A percentile compares a stretch with the other conserved stretches of the same genome.
Evolutionary conservation across 2,797 vertebrate species (phyloP).

Genomic region (Xyrichtys novacula): DNA sequence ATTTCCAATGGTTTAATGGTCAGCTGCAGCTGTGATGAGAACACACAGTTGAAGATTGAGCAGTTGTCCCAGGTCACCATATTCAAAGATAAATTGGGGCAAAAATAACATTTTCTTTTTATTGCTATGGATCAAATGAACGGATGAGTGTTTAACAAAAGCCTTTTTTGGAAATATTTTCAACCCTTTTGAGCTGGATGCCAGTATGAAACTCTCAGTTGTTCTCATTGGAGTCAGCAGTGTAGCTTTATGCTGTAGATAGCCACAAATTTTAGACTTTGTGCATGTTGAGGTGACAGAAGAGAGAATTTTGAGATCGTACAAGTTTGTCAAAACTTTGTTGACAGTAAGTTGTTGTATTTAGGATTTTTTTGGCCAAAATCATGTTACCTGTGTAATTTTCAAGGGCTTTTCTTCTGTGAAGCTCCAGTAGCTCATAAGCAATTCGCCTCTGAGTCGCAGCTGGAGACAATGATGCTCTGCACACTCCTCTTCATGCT

Average conservation of each 20-base stretch:
- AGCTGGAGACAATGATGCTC: too few relatives aligned
- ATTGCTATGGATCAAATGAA: conserved; percentile 24
- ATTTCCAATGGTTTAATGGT: conserved; percentile 71
- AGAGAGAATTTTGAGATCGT: neutral
- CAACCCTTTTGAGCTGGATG: conserved; percentile 8
- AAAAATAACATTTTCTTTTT: conserved; percentile 18
- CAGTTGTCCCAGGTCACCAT: conserved; percentile 30
- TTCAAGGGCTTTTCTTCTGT: too few relatives aligned
- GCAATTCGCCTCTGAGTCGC: too few relatives aligned
- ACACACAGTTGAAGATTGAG: conserved; percentile 36
- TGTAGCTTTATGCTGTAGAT: neutral
- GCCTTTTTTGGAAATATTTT: conserved; percentile 8
- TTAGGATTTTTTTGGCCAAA: too few relatives aligned
- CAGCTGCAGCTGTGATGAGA: conserved; percentile 68
- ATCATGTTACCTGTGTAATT: too few relatives aligned
- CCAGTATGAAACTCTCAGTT: neutral
- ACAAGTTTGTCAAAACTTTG: too few relatives aligned
- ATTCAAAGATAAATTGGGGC: conserved; percentile 19
- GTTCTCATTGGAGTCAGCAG: conserved; percentile 17
- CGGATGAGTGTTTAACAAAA: conserved; percentile 3
- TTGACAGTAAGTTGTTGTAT: too few relatives aligned
- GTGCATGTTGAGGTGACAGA: neutral
- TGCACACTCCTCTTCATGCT: too few relatives aligned
- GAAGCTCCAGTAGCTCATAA: too few relatives aligned
- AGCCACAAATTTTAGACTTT: neutral